Evolutionary conservation across 2,797 vertebrate genomes (phyloP).

Genomic region (Sebastes miniatus): DNA sequence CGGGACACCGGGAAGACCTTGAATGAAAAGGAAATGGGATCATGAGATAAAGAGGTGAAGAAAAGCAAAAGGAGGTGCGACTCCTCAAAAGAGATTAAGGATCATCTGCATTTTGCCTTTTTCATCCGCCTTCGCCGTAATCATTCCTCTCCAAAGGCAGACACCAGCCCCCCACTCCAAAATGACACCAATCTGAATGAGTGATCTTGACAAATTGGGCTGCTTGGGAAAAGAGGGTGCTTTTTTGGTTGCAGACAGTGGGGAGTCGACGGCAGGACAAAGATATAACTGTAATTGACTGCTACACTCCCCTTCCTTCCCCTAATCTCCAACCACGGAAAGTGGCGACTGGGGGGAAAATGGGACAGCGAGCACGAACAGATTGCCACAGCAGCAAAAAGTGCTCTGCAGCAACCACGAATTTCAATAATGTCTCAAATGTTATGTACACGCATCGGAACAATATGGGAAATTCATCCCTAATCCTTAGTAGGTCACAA

Average conservation of each 20-base stretch:
- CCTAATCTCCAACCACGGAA: conserved; percentile 64
- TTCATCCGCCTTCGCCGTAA: conserved; percentile 62
- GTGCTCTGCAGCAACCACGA: conserved; percentile 4
- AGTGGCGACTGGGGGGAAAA: conserved; percentile 43
- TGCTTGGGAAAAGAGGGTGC: conserved; percentile 42
- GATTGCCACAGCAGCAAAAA: conserved; percentile 46
- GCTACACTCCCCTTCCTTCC: conserved; percentile 57
- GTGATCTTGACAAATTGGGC: conserved; percentile 81
- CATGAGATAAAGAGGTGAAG: conserved; percentile 69
- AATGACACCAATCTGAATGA: conserved; percentile 76
- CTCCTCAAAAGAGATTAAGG: conserved; percentile 78
- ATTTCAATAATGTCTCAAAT: conserved; percentile 49
- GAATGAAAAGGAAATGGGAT: conserved; percentile 71
- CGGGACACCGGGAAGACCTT: conserved; percentile 61
- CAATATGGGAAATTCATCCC: conserved; percentile 65
- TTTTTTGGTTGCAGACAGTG: conserved; percentile 62
- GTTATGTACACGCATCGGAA: conserved; percentile 59
- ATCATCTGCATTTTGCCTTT: conserved; percentile 79
- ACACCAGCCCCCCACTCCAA: conserved; percentile 31
- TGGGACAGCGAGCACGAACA: conserved; percentile 27
- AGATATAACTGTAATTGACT: conserved; percentile 80
- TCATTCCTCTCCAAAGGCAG: conserved; percentile 60
- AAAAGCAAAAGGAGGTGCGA: conserved; percentile 58
- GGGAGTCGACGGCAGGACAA: conserved; percentile 68
- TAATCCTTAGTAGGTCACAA: conserved; percentile 73